Evolutionary conservation across 2,113 vertebrate species (phyloP).

Genomic region (Phalacrocorax carbo): DNA sequence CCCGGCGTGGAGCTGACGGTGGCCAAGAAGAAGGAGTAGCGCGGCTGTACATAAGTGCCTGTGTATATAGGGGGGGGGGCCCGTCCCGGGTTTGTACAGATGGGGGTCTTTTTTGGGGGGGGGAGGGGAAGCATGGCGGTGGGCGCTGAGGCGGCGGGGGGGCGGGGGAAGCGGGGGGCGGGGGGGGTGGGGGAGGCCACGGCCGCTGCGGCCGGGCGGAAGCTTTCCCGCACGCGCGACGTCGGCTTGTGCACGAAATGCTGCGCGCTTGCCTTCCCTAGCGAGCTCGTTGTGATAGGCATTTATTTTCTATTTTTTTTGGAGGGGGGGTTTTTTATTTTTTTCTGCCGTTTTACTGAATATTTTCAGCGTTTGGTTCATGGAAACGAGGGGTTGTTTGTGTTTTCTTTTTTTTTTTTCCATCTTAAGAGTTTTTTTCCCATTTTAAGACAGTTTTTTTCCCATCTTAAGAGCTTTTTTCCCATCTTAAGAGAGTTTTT

Average conservation of each 20-base stretch:
- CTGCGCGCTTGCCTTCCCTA: constrained; percentile 62
- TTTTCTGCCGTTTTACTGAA: constrained; percentile 35
- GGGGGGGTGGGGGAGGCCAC: neutral
- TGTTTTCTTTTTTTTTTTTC: neutral
- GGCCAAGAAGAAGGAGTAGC: constrained; percentile 80
- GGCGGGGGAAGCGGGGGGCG: neutral
- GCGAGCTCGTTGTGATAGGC: constrained; percentile 53
- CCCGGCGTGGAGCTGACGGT: constrained; percentile 81
- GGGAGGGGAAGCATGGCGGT: neutral
- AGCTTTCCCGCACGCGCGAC: constrained; percentile 3
- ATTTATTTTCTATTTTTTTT: neutral
- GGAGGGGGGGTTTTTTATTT: too few species aligned
- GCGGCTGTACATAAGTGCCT: constrained; percentile 8
- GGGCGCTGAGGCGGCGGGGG: neutral
- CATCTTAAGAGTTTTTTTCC: neutral
- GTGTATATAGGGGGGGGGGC: constrained; percentile 52
- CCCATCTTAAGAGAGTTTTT: neutral
- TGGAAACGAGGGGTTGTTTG: neutral
- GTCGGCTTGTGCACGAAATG: constrained; percentile 35
- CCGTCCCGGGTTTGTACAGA: constrained; percentile 55
- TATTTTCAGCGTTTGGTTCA: constrained; percentile 47
- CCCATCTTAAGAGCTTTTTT: constrained; percentile 19
- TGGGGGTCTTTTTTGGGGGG: neutral
- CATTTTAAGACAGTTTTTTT: neutral
- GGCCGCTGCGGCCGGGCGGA: neutral